phyloP scores from a whole-genome alignment of 2,888 invertebrate species.

The Athripsodes cinereus region DNA sequence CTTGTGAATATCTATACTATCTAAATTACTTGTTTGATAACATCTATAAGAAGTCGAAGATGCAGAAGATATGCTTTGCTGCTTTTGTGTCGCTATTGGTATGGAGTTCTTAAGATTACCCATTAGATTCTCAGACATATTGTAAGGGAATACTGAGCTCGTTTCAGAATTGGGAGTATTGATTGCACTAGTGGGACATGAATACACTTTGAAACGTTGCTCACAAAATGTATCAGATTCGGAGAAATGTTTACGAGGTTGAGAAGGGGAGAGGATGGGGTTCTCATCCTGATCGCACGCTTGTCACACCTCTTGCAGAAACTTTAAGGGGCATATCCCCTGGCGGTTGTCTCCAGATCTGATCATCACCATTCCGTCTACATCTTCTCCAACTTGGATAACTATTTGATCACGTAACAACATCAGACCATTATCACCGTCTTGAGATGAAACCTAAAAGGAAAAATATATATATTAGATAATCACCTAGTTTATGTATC shows the following conservation, averaged over 20 bases:
- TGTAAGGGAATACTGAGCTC: slow-evolving; percentile 15
- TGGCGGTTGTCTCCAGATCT: slow-evolving; percentile 89
- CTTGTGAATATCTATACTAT: slow-evolving; percentile 15
- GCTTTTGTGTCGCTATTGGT: slow-evolving; percentile 20
- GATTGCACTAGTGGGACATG: slow-evolving; percentile 7
- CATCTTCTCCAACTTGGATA: slow-evolving; percentile 82
- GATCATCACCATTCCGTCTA: slow-evolving; percentile 91
- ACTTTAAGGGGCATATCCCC: slow-evolving; percentile 90
- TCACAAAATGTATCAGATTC: slow-evolving; percentile 8
- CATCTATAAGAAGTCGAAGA: slow-evolving; percentile 13
- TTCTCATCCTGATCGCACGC: slow-evolving; percentile 39
- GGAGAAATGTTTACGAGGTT: slow-evolving; percentile 8
- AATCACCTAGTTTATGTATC: no score
- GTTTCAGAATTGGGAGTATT: slow-evolving; percentile 15
- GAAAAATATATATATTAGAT: neutral
- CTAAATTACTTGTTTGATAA: slow-evolving; percentile 9
- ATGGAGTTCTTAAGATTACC: slow-evolving; percentile 24
- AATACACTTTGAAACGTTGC: slow-evolving; percentile 10
- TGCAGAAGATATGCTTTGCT: slow-evolving; percentile 1
- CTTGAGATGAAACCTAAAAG: slow-evolving; percentile 66
- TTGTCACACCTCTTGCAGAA: slow-evolving; percentile 92
- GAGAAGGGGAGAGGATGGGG: slow-evolving; percentile 19
- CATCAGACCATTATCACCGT: slow-evolving; percentile 76
- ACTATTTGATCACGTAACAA: slow-evolving; percentile 90
- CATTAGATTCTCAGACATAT: slow-evolving; percentile 19